Evolutionary conservation across 2,888 invertebrate species (phyloP).

Genomic region (Nomada fucata): DNA sequence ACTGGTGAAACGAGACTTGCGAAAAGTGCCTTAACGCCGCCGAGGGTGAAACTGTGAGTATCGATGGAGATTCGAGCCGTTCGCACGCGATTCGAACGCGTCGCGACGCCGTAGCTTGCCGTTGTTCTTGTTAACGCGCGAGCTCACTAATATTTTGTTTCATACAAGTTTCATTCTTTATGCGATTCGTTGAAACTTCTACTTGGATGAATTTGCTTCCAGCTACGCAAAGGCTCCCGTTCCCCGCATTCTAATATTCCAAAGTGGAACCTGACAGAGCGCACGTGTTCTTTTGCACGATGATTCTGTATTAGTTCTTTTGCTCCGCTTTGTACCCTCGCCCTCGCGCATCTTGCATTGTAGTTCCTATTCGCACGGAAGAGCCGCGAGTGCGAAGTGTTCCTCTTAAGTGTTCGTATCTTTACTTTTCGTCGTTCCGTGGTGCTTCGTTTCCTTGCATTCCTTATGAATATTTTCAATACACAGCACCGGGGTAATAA

Average conservation of each 20-base stretch:
- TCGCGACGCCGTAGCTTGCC: background rate
- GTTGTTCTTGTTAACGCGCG: constrained; percentile 52
- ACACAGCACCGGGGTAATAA: background rate
- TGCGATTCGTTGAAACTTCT: background rate
- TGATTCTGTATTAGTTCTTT: constrained; percentile 5
- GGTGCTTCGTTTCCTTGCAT: background rate
- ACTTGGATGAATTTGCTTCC: background rate
- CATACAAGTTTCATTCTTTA: background rate
- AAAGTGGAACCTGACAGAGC: background rate
- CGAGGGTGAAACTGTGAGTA: constrained; percentile 47
- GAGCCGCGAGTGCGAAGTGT: constrained; percentile 18
- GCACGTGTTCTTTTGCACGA: background rate
- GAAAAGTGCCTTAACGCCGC: constrained; percentile 50
- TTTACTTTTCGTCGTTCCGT: background rate
- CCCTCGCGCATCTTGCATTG: background rate
- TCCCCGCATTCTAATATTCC: constrained; percentile 7
- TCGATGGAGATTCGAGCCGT: constrained; percentile 40
- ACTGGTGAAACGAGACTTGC: constrained; percentile 32
- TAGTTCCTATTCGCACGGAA: background rate
- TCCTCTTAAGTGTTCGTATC: constrained; percentile 23
- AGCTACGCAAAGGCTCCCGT: background rate
- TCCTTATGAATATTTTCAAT: too few species aligned
- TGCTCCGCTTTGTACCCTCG: background rate
- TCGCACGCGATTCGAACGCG: background rate
- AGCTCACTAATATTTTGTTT: background rate